Evolutionary conservation across 2,113 vertebrate genomes (phyloP).

Genomic region (Alectura lathami): DNA sequence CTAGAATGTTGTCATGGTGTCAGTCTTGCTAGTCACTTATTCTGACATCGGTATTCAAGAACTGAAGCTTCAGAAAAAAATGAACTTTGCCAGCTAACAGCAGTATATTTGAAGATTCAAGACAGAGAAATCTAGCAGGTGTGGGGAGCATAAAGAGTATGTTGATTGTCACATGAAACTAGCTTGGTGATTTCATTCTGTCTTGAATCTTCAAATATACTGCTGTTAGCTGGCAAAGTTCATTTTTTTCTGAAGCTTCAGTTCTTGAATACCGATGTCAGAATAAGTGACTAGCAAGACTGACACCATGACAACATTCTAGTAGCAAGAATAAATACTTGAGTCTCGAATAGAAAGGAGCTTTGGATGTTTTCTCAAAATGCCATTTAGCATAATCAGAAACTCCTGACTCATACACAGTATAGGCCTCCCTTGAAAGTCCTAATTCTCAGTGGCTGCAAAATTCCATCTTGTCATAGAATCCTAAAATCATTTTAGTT

Average conservation of each 20-base stretch:
- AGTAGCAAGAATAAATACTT: background rate
- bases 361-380: background rate
- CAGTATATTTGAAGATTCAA: background rate
- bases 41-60: conserved; percentile 1
- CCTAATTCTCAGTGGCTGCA: background rate
- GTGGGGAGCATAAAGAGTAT: background rate
- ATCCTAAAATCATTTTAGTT: too few species aligned
- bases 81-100: background rate
- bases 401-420: background rate
- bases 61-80: background rate
- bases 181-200: background rate
- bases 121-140: background rate
- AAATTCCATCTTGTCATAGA: background rate
- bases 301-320: background rate
- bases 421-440: background rate
- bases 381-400: background rate
- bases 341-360: rapidly evolving
- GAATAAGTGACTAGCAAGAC: background rate
- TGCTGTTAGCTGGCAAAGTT: background rate
- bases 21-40: background rate
- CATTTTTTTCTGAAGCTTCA: background rate
- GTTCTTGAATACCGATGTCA: background rate
- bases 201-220: background rate
- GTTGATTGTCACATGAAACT: background rate
- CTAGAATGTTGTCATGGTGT: background rate